Conservation (phyloP, 2,113 vertebrate species). For the Falcunculus frontatus region DNA sequence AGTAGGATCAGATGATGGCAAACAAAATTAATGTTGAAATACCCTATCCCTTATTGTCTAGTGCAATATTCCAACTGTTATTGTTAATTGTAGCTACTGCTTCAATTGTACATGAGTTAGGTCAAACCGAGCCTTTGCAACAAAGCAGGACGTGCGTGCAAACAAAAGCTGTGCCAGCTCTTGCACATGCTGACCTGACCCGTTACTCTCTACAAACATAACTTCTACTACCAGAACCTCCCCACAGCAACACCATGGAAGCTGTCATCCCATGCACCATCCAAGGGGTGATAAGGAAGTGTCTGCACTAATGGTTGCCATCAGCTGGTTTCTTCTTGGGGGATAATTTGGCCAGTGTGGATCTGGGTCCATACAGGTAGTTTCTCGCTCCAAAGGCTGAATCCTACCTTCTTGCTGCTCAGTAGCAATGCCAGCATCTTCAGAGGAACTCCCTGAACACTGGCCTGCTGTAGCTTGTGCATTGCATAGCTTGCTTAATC, state of each 20-base stretch:
- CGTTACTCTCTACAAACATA: not conserved
- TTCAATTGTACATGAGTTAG: not conserved
- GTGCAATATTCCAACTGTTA: not conserved
- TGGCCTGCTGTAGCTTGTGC: not conserved
- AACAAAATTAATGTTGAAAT: not conserved
- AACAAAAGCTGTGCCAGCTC: not conserved
- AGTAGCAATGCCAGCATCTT: not conserved
- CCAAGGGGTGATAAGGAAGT: not conserved
- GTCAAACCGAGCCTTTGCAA: not conserved
- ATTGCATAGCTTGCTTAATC: not conserved
- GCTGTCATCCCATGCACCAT: not conserved
- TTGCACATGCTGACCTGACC: not conserved
- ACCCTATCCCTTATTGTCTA: not conserved
- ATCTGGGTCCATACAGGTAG: not conserved
- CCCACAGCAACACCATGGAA: not conserved
- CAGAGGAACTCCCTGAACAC: not conserved
- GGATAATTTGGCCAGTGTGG: accelerated
- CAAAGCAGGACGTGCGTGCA: accelerated
- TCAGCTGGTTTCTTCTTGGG: not conserved
- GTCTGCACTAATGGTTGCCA: not conserved
- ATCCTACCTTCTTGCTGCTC: not conserved
- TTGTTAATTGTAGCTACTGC: not conserved
- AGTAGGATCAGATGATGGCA: not conserved
- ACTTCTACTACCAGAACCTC: not conserved
- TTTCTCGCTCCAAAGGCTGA: not conserved